These are phyloP conservation scores for Xiphorhynchus erythropygius DNA, from an alignment of 2,797 vertebrate species.

Conservation along the genomic window DNA sequence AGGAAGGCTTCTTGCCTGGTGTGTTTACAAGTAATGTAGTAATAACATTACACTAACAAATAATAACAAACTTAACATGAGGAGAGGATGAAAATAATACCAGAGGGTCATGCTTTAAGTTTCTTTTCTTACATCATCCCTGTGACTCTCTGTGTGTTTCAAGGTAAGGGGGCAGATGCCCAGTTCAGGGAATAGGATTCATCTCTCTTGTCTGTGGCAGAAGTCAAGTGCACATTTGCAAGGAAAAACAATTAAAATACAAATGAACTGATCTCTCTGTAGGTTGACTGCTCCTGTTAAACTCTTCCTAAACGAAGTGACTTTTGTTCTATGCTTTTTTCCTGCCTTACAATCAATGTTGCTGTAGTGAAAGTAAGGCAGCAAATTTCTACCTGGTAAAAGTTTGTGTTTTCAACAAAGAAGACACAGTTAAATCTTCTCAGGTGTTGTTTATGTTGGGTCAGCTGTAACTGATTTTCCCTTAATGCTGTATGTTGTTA, in stretches of 20 bases:
- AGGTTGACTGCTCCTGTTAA: neutral
- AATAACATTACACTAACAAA: neutral
- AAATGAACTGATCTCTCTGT: neutral
- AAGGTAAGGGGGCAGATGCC: neutral
- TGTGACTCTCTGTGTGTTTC: neutral
- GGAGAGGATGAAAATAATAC: neutral
- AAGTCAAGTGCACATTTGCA: accelerated
- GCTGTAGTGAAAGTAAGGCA: neutral
- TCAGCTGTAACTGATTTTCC: neutral
- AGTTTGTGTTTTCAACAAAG: neutral
- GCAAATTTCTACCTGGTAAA: neutral
- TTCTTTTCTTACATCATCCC: neutral
- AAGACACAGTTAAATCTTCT: neutral
- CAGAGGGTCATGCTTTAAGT: accelerated
- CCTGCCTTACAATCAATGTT: neutral
- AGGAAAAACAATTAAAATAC: neutral
- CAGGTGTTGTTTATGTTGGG: neutral
- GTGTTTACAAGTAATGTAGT: neutral
- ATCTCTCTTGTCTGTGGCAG: neutral
- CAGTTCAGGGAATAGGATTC: accelerated
- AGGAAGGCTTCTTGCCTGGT: neutral
- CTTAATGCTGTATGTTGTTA: neutral
- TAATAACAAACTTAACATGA: neutral
- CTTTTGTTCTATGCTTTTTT: neutral
- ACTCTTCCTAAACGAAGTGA: neutral